Evolutionary conservation across 2,888 invertebrate species (phyloP).

Genomic region (Germaria angustata): DNA sequence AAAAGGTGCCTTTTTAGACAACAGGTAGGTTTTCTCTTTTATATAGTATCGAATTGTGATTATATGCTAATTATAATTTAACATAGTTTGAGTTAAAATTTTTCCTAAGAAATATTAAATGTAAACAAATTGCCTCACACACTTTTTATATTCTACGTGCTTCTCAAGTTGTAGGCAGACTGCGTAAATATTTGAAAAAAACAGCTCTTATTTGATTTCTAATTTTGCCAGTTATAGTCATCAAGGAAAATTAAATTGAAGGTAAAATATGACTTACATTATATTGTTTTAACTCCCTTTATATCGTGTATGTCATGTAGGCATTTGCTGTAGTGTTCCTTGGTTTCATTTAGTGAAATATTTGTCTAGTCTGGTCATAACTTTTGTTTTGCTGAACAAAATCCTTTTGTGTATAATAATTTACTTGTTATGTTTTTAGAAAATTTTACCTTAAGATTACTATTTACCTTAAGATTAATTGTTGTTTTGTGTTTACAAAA

Average conservation of each 20-base stretch:
- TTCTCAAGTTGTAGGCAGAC: background rate
- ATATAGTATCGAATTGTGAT: too few species aligned
- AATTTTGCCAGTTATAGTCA: too few species aligned
- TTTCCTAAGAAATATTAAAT: slow-evolving; percentile 43
- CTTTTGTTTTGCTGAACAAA: background rate
- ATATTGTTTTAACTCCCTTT: too few species aligned
- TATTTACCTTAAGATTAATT: slow-evolving; percentile 53
- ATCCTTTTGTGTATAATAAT: slow-evolving; percentile 40
- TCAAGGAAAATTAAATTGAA: too few species aligned
- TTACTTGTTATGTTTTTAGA: background rate
- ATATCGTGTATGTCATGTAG: too few species aligned
- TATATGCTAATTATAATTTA: too few species aligned
- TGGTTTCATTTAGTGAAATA: too few species aligned
- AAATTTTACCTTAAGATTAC: slow-evolving; percentile 37
- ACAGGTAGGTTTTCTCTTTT: too few species aligned
- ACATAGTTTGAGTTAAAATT: background rate
- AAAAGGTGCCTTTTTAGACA: too few species aligned
- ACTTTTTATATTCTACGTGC: background rate
- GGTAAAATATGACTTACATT: too few species aligned
- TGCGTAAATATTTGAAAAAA: background rate
- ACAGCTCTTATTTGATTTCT: background rate
- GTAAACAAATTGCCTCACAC: slow-evolving; percentile 52
- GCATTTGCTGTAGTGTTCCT: too few species aligned
- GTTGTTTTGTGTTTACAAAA: slow-evolving; percentile 15
- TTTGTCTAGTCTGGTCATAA: background rate